A percentile compares a stretch with the other conserved stretches of the same genome.
Evolutionary conservation across 2,888 invertebrate genomes (phyloP).

Genomic region (Dilophus febrilis): DNA sequence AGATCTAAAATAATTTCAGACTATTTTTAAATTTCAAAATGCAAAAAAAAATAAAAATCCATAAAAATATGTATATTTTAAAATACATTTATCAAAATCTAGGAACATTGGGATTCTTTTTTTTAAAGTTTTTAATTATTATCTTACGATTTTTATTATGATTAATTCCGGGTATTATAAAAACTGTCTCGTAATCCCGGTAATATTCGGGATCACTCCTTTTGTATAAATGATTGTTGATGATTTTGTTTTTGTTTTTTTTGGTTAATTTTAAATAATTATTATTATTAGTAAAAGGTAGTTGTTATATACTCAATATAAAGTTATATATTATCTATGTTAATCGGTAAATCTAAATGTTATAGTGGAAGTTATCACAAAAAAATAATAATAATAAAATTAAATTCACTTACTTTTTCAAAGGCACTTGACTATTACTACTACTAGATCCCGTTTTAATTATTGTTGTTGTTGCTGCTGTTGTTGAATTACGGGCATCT

Average conservation of each 20-base stretch:
- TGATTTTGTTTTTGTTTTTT: neutral
- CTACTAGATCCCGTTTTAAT: constrained; percentile 49
- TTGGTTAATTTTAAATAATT: too few species aligned
- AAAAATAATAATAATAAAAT: too few species aligned
- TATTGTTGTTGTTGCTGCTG: too few species aligned
- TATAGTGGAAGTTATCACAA: too few species aligned
- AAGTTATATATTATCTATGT: neutral
- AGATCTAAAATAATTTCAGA: too few species aligned
- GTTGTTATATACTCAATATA: neutral
- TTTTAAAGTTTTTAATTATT: too few species aligned
- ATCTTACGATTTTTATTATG: constrained; percentile 45
- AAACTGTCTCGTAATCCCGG: constrained; percentile 59
- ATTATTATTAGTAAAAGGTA: neutral
- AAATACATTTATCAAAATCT: too few species aligned
- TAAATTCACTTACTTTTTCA: constrained; percentile 85
- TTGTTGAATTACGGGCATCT: constrained; percentile 80
- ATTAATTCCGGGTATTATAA: constrained; percentile 52
- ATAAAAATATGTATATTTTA: too few species aligned
- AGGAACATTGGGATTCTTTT: too few species aligned
- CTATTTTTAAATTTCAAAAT: too few species aligned
- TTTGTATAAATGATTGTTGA: neutral
- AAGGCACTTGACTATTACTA: constrained; percentile 96
- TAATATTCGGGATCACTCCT: constrained; percentile 41
- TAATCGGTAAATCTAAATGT: neutral
- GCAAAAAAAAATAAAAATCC: too few species aligned